Conservation (phyloP, 2,888 invertebrate genomes). For the Dicroscelio sp. region DNA sequence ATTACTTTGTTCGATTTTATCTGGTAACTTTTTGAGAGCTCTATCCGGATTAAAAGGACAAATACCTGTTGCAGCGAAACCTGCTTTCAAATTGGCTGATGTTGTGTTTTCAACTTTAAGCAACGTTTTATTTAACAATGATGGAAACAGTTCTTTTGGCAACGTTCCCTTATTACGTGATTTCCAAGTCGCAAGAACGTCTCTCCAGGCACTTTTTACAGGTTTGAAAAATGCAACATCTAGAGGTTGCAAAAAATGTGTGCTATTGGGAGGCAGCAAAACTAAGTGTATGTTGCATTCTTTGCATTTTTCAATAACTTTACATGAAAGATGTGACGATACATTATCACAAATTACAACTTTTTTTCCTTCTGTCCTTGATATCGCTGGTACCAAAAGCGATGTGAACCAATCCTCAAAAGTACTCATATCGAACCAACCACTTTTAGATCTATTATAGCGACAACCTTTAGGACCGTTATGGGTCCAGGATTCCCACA, state of each 20-base stretch:
- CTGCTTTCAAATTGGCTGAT: too few relatives aligned
- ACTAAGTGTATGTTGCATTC: slow-evolving; percentile 87
- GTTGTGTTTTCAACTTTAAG: too few relatives aligned
- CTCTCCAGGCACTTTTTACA: too few relatives aligned
- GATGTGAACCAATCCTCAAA: slow-evolving; percentile 84
- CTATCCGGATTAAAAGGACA: too few relatives aligned
- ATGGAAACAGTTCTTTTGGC: too few relatives aligned
- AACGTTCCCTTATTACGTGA: too few relatives aligned
- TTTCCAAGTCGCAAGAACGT: too few relatives aligned
- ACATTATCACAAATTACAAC: slow-evolving; percentile 89
- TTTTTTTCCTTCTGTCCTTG: slow-evolving; percentile 82
- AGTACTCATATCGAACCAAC: slow-evolving; percentile 81
- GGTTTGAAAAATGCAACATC: too few relatives aligned
- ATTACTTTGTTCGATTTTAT: too few relatives aligned
- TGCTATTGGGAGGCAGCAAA: slow-evolving; percentile 86
- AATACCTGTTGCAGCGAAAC: too few relatives aligned
- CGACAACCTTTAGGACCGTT: slow-evolving; percentile 80
- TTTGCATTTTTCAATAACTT: slow-evolving; percentile 86
- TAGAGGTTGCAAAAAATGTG: slow-evolving; percentile 86
- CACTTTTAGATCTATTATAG: slow-evolving; percentile 88
- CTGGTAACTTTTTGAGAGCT: too few relatives aligned
- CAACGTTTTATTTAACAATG: too few relatives aligned
- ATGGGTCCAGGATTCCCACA: slow-evolving; percentile 88
- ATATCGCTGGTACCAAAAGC: slow-evolving; percentile 83
- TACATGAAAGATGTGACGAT: slow-evolving; percentile 82